phyloP scores from a whole-genome alignment of 2,888 invertebrate species.

The Carcina quercana region DNA sequence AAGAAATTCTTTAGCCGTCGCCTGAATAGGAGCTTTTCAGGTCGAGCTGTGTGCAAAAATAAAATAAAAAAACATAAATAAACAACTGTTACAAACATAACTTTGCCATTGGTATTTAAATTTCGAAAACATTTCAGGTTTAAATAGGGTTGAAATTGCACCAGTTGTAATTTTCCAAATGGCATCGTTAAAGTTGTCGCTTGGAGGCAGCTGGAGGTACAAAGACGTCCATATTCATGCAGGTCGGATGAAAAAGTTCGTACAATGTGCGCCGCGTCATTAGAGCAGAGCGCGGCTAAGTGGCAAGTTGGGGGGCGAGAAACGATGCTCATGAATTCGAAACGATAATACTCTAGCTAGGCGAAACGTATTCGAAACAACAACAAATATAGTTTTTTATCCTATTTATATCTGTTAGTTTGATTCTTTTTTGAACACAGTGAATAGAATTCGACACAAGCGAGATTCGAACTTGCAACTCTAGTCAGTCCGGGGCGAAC shows the following conservation, averaged over 20 bases:
- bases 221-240: slow-evolving; percentile 40
- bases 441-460: too few relatives aligned
- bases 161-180: neutral
- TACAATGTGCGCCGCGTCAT: slow-evolving; percentile 48
- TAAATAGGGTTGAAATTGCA: slow-evolving; percentile 11
- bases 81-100: slow-evolving; percentile 18
- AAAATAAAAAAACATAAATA: slow-evolving; percentile 41
- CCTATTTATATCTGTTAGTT: too few relatives aligned
- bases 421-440: too few relatives aligned
- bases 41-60: slow-evolving; percentile 33
- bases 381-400: too few relatives aligned
- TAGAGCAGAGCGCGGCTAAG: slow-evolving; percentile 37
- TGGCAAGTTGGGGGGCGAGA: slow-evolving; percentile 34
- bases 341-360: too few relatives aligned
- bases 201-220: slow-evolving; percentile 8
- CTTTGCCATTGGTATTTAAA: slow-evolving; percentile 3
- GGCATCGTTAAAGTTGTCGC: slow-evolving; percentile 6
- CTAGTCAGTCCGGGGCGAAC: too few relatives aligned
- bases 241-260: slow-evolving; percentile 45
- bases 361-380: too few relatives aligned
- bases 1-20: slow-evolving; percentile 33
- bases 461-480: too few relatives aligned
- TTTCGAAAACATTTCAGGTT: neutral
- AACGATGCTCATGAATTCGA: slow-evolving; percentile 1
- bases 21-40: slow-evolving; percentile 34